phyloP scores from a whole-genome alignment of 2,797 vertebrate genomes.

The Simalia tracyae region DNA sequence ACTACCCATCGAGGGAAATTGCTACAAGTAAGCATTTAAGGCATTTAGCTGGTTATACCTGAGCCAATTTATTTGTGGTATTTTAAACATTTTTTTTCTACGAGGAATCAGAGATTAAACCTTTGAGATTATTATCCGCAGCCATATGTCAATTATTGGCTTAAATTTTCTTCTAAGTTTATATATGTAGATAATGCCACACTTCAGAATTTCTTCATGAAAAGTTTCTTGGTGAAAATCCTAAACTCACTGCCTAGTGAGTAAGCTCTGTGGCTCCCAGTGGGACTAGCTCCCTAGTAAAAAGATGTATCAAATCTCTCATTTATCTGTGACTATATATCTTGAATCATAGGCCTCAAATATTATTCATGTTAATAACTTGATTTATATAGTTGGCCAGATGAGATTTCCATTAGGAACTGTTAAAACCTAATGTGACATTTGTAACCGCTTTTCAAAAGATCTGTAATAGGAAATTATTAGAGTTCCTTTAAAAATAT shows the following conservation, averaged over 20 bases:
- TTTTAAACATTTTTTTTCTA: background rate
- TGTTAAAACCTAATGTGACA: background rate
- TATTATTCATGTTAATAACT: background rate
- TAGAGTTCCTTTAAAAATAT: background rate
- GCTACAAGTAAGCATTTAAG: conserved; percentile 74
- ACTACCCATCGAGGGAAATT: conserved; percentile 71
- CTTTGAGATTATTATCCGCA: background rate
- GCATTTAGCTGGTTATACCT: background rate
- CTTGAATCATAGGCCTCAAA: background rate
- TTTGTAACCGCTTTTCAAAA: background rate
- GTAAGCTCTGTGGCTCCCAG: background rate
- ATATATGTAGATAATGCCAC: background rate
- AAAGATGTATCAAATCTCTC: background rate
- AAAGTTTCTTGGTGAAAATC: background rate
- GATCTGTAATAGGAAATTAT: background rate
- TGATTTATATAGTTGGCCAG: background rate
- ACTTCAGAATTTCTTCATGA: background rate
- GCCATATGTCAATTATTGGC: background rate
- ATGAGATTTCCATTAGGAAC: background rate
- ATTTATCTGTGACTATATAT: background rate
- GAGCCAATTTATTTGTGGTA: background rate
- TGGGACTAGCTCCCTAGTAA: background rate
- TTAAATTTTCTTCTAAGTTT: background rate
- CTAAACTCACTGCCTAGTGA: background rate
- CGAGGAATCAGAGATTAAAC: background rate